Conservation (phyloP, 2,888 invertebrate species). For the Rhamphomyia laevipes region DNA sequence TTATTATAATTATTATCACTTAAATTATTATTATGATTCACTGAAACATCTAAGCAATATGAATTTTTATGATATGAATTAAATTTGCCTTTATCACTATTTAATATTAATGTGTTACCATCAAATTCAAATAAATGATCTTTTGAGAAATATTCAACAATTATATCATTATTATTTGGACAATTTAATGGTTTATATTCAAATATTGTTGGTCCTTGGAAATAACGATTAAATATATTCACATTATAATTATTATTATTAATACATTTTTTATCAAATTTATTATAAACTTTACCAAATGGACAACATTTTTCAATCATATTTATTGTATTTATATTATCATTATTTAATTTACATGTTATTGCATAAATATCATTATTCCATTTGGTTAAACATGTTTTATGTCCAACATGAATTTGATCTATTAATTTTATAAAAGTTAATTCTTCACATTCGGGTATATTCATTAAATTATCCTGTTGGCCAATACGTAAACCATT, state of each 20-base stretch:
- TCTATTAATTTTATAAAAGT: neutral
- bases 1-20: constrained; percentile 12
- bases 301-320: constrained; percentile 32
- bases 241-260: constrained; percentile 15
- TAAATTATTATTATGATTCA: constrained; percentile 7
- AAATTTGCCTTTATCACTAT: constrained; percentile 16
- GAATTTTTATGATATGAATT: constrained; percentile 17
- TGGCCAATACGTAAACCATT: neutral
- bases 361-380: neutral
- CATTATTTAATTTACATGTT: constrained; percentile 3
- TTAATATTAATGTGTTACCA: constrained; percentile 16
- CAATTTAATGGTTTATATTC: constrained; percentile 24
- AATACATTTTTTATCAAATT: constrained; percentile 19
- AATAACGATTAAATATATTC: constrained; percentile 21
- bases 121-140: constrained; percentile 20
- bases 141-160: constrained; percentile 28
- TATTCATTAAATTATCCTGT: neutral
- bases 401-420: neutral
- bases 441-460: neutral
- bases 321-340: constrained; percentile 17
- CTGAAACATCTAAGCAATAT: constrained; percentile 30
- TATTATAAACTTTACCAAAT: constrained; percentile 23
- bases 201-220: constrained; percentile 23
- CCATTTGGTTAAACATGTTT: neutral
- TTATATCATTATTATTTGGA: constrained; percentile 18